Base-by-base conservation (phyloP, 2,888 invertebrate genomes). In the Phrixothrix hirtus region DNA sequence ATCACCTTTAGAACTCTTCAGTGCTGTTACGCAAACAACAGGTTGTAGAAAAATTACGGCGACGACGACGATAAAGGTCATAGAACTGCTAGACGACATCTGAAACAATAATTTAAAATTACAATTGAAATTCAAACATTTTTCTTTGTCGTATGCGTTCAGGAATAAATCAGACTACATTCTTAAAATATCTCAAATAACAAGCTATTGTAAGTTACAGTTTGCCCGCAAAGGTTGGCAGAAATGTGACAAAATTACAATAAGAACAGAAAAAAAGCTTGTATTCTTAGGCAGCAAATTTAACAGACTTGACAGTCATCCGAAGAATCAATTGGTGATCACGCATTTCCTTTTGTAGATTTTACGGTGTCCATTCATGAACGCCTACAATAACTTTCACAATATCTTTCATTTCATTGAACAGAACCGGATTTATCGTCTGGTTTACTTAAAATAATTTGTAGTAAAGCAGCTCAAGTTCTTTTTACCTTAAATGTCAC, bases 1-100 rank as follows among this genome's bases (percentile, higher is more conserved):
- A 66, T 81, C 82, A 59, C 63, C 60, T 11, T 53, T 52, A 10
- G 62, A 50, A 34, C 60, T 53, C 32, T 60, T 51, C 10, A 59
- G 41, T 3, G 58, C 46, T 13, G 50, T 21, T 1, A 49, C 53
- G 17, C 54, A 30, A 21, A 50, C 34, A 5, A 50, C 44, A 4
- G 53, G 50, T 27, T 54, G 54, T 5, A 60, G 44, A 3, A 60
- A 41, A 9, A 60, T 17, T 1, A 56, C 21, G 26, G 42, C 25
- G 15, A 51, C 15, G 13, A 52, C 26, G 15, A 42, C 36, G 31
- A 55, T 38, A 26, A 57, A 51, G 31, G 51, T 41, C 21, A 37
- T 25, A 36, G 55, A 43, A 41, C 44, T 44, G 34, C 45, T 35
- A 21, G 57, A 36, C 44, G 51, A 46, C 62, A 65, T 64, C 64